Conservation (phyloP, 2,113 vertebrate species). For the Phyllostomus hastatus region DNA sequence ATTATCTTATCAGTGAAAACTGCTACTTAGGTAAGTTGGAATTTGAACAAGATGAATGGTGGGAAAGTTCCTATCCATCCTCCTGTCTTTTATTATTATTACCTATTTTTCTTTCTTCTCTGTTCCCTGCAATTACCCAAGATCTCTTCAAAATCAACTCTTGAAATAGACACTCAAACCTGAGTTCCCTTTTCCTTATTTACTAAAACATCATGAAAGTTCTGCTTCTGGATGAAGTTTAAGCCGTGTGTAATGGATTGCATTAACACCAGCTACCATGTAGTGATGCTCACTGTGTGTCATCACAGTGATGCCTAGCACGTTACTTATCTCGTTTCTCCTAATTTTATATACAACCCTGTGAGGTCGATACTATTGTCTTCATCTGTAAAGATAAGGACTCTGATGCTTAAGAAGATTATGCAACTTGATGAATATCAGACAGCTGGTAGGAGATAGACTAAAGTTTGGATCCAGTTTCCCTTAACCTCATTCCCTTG, state of each 20-base stretch:
- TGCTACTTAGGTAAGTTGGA: not conserved
- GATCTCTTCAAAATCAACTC: constrained; percentile 23
- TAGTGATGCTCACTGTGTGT: not conserved
- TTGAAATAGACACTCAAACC: not conserved
- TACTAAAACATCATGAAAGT: not conserved
- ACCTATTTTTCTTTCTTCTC: not conserved
- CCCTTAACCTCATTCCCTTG: not conserved
- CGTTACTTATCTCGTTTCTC: not conserved
- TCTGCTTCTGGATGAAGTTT: not conserved
- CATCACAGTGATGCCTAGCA: not conserved
- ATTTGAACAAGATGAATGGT: not conserved
- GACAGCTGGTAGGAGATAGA: not conserved
- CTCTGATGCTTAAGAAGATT: not conserved
- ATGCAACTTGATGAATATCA: not conserved
- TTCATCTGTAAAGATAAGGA: not conserved
- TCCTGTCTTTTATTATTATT: not conserved
- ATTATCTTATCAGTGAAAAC: not conserved
- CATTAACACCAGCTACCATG: not conserved
- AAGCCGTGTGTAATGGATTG: not conserved
- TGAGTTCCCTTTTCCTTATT: not conserved
- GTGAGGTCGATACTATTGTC: not conserved
- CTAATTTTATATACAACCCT: not conserved
- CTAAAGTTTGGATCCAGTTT: not conserved
- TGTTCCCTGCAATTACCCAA: not conserved
- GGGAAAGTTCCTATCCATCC: not conserved